Evolutionary conservation across 2,797 vertebrate species (phyloP), one percentile per base, ranked within the genome.

Genomic region (Oophaga sylvatica): DNA sequence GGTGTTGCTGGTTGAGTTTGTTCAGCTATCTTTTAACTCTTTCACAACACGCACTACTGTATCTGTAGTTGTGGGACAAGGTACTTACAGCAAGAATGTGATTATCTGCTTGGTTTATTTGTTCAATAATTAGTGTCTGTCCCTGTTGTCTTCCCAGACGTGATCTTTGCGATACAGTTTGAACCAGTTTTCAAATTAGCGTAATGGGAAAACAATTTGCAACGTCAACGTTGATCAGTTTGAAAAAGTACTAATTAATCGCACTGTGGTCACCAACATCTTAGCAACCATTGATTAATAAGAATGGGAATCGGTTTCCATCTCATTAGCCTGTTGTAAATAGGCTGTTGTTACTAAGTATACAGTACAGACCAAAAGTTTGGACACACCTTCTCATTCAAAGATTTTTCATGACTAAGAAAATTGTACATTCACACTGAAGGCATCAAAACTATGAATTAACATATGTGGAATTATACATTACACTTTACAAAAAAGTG

Each of bases 1-100:
- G 56, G 16, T 80, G 35, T 77, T 59, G 53, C 29, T 31, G 87
- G 86, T 75, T 87, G 89, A 8, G 86, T 83, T 68, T 90, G 90
- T 90, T 87, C 87, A 87, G 85, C 76, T 88, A n/a, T 67, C 87
- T 80, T 31, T 92, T 91, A 90, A 86, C 88, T 90, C 82, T 68
- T 90, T 63, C 35, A 8, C 10, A 20, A 9, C 11, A 0, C 57
- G 56, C 7, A 20, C 45, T 3, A 45, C 60, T 53, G 45, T 76
- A 56, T 57, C 35, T 65, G 7, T 65, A 41, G 75, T 8, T 29
- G 5, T 67, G 57, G 35, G 60, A 56, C 57, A 63, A 80, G 62
- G 60, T 80, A 41, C 31, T 31, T n/a, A 22, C 20, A 60, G 31
- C 62, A 59, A 19, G 56, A 75, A 48, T 63, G 31, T 76, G 16